Base-by-base conservation (phyloP, 2,888 invertebrate genomes). In the Stenoptilia bipunctidactyla region DNA sequence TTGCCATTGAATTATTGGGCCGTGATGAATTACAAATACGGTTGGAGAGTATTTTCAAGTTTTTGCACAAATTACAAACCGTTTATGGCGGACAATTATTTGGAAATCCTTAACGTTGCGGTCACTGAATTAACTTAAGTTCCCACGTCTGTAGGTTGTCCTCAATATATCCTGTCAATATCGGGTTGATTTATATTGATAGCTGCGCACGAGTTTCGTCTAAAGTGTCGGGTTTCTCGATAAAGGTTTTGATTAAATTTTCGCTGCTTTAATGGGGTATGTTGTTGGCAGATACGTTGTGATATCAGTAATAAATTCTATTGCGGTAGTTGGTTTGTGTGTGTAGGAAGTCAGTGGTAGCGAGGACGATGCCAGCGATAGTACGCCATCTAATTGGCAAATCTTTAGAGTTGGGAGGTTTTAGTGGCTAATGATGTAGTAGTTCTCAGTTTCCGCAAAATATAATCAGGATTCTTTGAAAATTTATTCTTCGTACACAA, bases 91-190 rank as follows among this genome's bases (percentile, higher is more conserved):
- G n/a, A n/a, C 30, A 12, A n/a, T 30, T 30, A 30, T 30, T 30
- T 30, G 30, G 30, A 30, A 30, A 30, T 30, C 30, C 12, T 30
- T 30, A 30, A 12, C n/a, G n/a, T 30, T 30, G 30, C 30, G 30
- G 30, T 30, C 30, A 30, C n/a, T 12, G 30, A 30, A 12, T n/a
- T 9, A 30, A 12, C 30, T 20, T 8, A 20, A 8, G 12, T 30
- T 30, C 30, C 12, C 30, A 30, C 30, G 30, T 30, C n/a, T 12
- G 4, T 8, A 12, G n/a, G 30, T 9, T 30, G 30, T 30, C 30
- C 30, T 30, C 30, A 30, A 30, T 30, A n/a, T 30, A 30, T 30
- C 30, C 12, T 30, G 30, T 30, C 30, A 30, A 9, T 30, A 30
- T 4, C 30, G 20, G 20, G 20, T 20, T 30, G 30, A 30, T 30